phyloP scores from a whole-genome alignment of 2,113 vertebrate genomes.

The Thamnaconus septentrionalis region DNA sequence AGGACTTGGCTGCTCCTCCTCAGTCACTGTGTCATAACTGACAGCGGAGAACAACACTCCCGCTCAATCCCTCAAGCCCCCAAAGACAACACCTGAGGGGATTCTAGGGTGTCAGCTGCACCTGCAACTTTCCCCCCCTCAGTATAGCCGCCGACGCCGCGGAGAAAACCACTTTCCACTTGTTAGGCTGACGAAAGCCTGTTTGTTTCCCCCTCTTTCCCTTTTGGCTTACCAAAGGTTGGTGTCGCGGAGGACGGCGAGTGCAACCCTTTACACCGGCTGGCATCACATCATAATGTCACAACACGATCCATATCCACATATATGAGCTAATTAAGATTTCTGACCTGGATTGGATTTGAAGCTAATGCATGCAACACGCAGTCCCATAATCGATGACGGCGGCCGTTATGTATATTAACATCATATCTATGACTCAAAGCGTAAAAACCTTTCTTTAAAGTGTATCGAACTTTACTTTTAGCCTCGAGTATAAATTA shows the following conservation, averaged over 20 bases:
- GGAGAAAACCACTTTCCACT: slow-evolving; percentile 54
- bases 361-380: too few species aligned
- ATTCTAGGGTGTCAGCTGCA: slow-evolving; percentile 27
- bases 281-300: neutral
- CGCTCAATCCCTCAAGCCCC: slow-evolving; percentile 17
- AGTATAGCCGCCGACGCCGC: slow-evolving; percentile 18
- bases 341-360: too few species aligned
- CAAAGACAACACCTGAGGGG: slow-evolving; percentile 48
- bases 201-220: slow-evolving; percentile 12
- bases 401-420: too few species aligned
- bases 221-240: slow-evolving; percentile 1
- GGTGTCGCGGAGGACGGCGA: neutral
- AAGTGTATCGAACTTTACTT: too few species aligned
- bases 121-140: slow-evolving; percentile 20
- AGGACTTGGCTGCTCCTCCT: neutral
- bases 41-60: slow-evolving; percentile 38
- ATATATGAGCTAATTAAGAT: neutral
- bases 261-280: neutral
- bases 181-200: slow-evolving; percentile 59
- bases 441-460: too few species aligned
- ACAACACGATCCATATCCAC: neutral
- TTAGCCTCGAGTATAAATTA: too few species aligned
- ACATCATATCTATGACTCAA: too few species aligned
- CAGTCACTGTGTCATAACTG: slow-evolving; percentile 32
- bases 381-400: too few species aligned